Evolutionary conservation across 1,140 invertebrate genomes (phyloP).

Genomic region (Periplaneta americana): DNA sequence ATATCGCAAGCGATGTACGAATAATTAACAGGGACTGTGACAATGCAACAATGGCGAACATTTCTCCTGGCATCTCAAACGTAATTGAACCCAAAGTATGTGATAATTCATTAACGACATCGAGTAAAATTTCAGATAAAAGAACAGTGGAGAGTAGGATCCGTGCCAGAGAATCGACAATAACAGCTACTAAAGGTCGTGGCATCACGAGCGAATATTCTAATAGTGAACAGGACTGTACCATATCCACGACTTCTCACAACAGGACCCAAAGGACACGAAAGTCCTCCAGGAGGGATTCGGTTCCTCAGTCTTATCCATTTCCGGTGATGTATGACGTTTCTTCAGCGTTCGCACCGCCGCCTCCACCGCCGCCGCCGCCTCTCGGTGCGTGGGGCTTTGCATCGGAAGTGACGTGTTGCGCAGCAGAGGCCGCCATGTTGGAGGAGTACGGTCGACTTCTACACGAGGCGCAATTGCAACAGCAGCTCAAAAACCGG

Average conservation of each 20-base stretch:
- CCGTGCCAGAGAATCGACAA: too few relatives aligned
- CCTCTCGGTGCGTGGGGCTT: neutral
- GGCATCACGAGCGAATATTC: too few relatives aligned
- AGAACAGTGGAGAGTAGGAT: too few relatives aligned
- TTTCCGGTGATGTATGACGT: neutral
- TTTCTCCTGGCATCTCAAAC: too few relatives aligned
- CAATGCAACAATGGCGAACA: too few relatives aligned
- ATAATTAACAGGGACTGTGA: too few relatives aligned
- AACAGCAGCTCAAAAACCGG: slow-evolving; percentile 37
- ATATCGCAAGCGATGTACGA: too few relatives aligned
- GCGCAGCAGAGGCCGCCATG: neutral
- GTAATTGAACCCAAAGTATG: too few relatives aligned
- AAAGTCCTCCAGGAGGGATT: neutral
- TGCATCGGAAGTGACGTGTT: neutral
- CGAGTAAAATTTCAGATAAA: too few relatives aligned
- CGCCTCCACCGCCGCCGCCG: neutral
- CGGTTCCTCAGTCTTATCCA: neutral
- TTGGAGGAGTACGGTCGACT: slow-evolving; percentile 59
- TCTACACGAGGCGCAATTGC: slow-evolving; percentile 44
- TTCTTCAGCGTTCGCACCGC: neutral
- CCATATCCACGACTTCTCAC: neutral
- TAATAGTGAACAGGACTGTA: neutral
- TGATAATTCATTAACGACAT: too few relatives aligned
- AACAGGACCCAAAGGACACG: neutral
- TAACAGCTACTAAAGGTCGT: too few relatives aligned